Evolutionary conservation across 2,888 invertebrate species (phyloP).

Genomic region (Apotomis capreana): DNA sequence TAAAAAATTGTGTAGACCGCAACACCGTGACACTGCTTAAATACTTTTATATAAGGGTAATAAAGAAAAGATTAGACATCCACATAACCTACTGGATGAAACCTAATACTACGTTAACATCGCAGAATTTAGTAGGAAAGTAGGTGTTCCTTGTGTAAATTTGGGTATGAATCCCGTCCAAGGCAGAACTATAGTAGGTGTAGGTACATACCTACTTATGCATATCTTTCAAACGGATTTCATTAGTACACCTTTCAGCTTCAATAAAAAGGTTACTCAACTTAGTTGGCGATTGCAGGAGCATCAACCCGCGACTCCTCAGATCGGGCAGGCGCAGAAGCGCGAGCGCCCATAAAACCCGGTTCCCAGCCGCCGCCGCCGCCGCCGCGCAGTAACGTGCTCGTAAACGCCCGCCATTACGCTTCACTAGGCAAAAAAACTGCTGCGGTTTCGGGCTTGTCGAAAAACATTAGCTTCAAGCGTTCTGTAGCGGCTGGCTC

Average conservation of each 20-base stretch:
- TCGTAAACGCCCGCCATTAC: slow-evolving; percentile 41
- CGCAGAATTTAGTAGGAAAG: too few relatives aligned
- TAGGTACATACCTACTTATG: too few relatives aligned
- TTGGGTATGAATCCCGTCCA: too few relatives aligned
- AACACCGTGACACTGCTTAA: too few relatives aligned
- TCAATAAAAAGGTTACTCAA: neutral
- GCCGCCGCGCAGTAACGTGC: slow-evolving; percentile 20
- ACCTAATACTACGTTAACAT: too few relatives aligned
- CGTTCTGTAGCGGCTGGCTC: slow-evolving; percentile 13
- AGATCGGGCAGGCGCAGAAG: neutral
- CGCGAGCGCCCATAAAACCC: slow-evolving; percentile 6
- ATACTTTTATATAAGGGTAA: too few relatives aligned
- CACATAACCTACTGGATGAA: too few relatives aligned
- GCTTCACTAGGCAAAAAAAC: slow-evolving; percentile 35
- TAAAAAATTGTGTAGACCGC: too few relatives aligned
- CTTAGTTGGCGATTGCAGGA: neutral
- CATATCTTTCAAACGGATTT: too few relatives aligned
- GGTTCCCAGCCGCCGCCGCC: neutral
- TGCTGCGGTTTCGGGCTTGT: slow-evolving; percentile 35
- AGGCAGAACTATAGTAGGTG: too few relatives aligned
- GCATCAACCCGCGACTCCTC: neutral
- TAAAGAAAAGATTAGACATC: too few relatives aligned
- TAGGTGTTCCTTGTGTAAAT: too few relatives aligned
- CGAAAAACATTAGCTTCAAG: slow-evolving; percentile 35
- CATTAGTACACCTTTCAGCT: neutral